Evolutionary conservation across 2,888 invertebrate genomes (phyloP).

Genomic region (Nomada fabriciana): DNA sequence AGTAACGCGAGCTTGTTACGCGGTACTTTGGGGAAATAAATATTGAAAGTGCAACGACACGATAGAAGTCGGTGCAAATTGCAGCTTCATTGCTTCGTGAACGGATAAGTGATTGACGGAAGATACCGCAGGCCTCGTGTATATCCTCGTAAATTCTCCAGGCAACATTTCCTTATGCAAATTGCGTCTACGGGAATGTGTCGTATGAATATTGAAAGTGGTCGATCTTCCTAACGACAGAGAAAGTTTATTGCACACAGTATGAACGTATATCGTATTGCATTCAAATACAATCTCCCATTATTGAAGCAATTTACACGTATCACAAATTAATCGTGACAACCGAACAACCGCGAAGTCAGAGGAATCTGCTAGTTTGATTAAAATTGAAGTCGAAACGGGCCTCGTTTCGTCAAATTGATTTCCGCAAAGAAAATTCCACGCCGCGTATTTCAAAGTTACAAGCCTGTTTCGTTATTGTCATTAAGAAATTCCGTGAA

Average conservation of each 20-base stretch:
- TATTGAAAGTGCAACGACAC: conserved; percentile 15
- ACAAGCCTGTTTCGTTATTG: no score
- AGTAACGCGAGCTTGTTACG: neutral
- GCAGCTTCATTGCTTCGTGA: neutral
- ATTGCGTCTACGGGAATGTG: neutral
- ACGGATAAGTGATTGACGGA: conserved; percentile 10
- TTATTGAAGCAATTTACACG: no score
- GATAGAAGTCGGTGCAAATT: neutral
- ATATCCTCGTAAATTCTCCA: conserved; percentile 13
- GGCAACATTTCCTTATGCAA: conserved; percentile 7
- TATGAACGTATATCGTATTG: no score
- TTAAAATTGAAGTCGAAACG: no score
- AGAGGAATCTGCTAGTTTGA: no score
- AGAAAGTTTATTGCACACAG: neutral
- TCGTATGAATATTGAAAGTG: neutral
- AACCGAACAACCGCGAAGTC: no score
- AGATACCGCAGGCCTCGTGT: neutral
- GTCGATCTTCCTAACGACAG: neutral
- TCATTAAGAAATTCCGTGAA: no score
- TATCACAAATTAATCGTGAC: no score
- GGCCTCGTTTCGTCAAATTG: no score
- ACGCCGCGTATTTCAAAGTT: no score
- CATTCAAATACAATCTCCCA: no score
- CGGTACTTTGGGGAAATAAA: neutral
- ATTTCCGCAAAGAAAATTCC: no score